Conservation (phyloP, 2,113 vertebrate species). For the Hyla sarda region DNA sequence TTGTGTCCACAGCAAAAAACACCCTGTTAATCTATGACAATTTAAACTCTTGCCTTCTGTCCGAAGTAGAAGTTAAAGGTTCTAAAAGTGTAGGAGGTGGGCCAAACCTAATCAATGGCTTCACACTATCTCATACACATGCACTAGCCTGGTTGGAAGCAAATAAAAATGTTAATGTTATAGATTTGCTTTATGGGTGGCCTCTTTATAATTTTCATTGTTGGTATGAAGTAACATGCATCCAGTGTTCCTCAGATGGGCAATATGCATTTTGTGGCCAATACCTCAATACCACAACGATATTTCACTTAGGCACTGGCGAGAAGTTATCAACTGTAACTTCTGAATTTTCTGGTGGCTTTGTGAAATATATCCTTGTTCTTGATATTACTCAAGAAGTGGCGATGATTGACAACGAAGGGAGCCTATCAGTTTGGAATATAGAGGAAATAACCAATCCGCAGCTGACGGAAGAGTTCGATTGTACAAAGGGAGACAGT, state of each 20-base stretch:
- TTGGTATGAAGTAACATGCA: conserved; percentile 98
- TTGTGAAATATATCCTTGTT: conserved; percentile 94
- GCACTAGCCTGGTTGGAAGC: conserved; percentile 96
- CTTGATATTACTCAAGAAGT: conserved; percentile 93
- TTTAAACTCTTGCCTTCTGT: conserved; percentile 94
- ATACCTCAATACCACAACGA: conserved; percentile 91
- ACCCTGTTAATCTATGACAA: conserved; percentile 97
- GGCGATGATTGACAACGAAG: conserved; percentile 97
- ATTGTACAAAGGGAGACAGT: conserved; percentile 91
- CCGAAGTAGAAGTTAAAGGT: conserved; percentile 96
- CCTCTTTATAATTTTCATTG: conserved; percentile 98
- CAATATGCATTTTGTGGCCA: conserved; percentile 96
- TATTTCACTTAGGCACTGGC: conserved; percentile 94
- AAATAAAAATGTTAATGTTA: conserved; percentile 95
- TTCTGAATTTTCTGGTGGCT: conserved; percentile 95
- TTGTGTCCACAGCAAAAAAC: conserved; percentile 96
- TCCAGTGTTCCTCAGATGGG: conserved; percentile 94
- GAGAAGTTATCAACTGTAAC: conserved; percentile 94
- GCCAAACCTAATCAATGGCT: conserved; percentile 92
- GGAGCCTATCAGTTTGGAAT: conserved; percentile 96
- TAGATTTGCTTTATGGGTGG: conserved; percentile 95
- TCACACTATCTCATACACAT: conserved; percentile 92
- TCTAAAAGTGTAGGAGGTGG: conserved; percentile 87
- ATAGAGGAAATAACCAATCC: conserved; percentile 92
- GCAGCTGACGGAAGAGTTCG: conserved; percentile 93